Conservation (phyloP, 2,888 invertebrate species). For the Campaea margaritaria region DNA sequence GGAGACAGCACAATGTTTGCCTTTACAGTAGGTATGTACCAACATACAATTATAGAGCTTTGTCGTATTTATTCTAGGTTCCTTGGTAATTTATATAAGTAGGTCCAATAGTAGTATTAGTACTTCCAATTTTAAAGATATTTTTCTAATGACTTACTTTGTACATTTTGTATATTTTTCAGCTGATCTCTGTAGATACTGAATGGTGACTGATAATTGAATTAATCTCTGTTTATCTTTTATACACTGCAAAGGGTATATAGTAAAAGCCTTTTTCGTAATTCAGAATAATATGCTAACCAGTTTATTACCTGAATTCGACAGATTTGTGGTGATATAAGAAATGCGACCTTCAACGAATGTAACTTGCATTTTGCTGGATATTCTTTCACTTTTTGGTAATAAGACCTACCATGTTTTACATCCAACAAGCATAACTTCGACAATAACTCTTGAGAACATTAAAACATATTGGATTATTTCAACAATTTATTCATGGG, state of each 20-base stretch:
- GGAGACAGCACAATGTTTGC: background rate
- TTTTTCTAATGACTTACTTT: constrained; percentile 21
- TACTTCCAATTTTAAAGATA: no score
- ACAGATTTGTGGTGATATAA: constrained; percentile 26
- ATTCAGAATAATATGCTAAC: constrained; percentile 19
- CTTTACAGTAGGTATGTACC: no score
- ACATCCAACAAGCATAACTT: no score
- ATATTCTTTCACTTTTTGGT: background rate
- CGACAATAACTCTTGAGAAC: no score
- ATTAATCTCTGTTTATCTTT: constrained; percentile 15
- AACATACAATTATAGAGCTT: no score
- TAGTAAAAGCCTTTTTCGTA: constrained; percentile 4
- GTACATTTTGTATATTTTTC: constrained; percentile 24
- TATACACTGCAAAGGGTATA: constrained; percentile 22
- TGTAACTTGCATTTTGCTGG: background rate
- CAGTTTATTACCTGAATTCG: constrained; percentile 24
- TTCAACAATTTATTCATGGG: constrained; percentile 13
- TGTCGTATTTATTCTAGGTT: no score
- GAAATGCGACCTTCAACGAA: constrained; percentile 20
- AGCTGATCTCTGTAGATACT: constrained; percentile 10
- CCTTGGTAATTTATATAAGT: no score
- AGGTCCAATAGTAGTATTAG: no score
- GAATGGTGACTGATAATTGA: constrained; percentile 23
- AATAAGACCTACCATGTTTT: no score
- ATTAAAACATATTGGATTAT: background rate